A percentile compares a stretch with the other conserved stretches of the same genome.
Conservation (phyloP, 2,888 invertebrate genomes). For the Perizoma affinitatum region DNA sequence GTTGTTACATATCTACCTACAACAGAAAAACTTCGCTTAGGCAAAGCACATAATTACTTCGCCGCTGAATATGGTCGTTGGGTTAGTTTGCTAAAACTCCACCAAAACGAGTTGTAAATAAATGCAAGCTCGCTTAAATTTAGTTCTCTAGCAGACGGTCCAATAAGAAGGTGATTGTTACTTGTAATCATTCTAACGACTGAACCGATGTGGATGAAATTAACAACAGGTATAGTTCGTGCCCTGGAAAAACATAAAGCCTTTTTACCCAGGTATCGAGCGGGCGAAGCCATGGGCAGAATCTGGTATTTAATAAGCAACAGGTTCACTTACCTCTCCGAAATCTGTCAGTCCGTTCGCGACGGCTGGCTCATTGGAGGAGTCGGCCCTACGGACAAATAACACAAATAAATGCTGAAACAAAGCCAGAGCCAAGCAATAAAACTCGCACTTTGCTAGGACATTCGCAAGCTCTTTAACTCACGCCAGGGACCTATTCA, state of each 20-base stretch:
- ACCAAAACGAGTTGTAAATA: neutral
- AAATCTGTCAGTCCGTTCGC: constrained; percentile 79
- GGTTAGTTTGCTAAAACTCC: too few relatives aligned
- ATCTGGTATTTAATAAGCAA: neutral
- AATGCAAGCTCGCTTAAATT: neutral
- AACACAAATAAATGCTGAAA: constrained; percentile 66
- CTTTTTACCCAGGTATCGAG: neutral
- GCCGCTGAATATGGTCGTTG: too few relatives aligned
- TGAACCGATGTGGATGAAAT: too few relatives aligned
- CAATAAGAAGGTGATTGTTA: too few relatives aligned
- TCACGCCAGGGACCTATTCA: too few relatives aligned
- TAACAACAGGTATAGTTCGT: neutral
- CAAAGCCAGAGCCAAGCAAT: constrained; percentile 38
- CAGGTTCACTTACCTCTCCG: constrained; percentile 72
- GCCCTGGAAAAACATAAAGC: neutral
- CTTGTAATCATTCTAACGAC: neutral
- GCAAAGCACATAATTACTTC: too few relatives aligned
- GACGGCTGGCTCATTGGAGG: constrained; percentile 76
- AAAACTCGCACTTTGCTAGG: constrained; percentile 48
- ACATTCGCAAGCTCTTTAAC: constrained; percentile 18
- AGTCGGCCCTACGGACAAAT: constrained; percentile 79
- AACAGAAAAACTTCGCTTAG: too few relatives aligned
- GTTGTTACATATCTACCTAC: too few relatives aligned
- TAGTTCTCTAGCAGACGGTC: too few relatives aligned
- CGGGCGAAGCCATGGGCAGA: too few relatives aligned